phyloP scores from a whole-genome alignment of 1,140 invertebrate species.

The Hyles vespertilio region DNA sequence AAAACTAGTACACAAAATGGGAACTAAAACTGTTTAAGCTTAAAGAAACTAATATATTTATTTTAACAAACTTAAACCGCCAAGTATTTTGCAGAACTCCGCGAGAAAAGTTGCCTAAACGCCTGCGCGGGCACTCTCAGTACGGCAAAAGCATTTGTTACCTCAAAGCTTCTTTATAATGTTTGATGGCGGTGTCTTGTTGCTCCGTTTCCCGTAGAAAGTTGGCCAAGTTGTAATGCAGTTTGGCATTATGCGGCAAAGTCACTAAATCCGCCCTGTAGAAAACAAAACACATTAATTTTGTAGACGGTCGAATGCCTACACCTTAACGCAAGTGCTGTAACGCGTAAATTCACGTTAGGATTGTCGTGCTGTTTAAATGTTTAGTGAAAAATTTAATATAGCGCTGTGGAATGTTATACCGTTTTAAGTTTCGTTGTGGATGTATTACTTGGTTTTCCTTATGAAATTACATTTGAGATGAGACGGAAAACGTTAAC shows the following conservation, averaged over 20 bases:
- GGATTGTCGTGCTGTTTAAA: too few relatives aligned
- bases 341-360: constrained; percentile 7
- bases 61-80: too few relatives aligned
- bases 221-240: constrained; percentile 95
- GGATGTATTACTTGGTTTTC: too few relatives aligned
- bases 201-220: constrained; percentile 85
- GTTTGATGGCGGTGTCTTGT: constrained; percentile 82
- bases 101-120: not conserved
- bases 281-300: constrained; percentile 63
- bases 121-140: not conserved
- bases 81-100: too few relatives aligned
- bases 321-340: constrained; percentile 13
- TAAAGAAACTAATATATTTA: too few relatives aligned
- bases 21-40: too few relatives aligned
- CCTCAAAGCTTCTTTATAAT: constrained; percentile 90
- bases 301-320: constrained; percentile 37
- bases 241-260: constrained; percentile 92
- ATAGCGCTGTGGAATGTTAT: too few relatives aligned
- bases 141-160: constrained; percentile 62
- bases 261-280: constrained; percentile 87
- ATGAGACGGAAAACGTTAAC: too few relatives aligned
- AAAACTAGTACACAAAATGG: too few relatives aligned
- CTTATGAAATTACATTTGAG: too few relatives aligned
- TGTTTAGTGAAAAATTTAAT: too few relatives aligned
- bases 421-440: too few relatives aligned